Conservation (phyloP, 37 sponge, comb jelly and placozoan species). For the Aphrocallistes beatrix region DNA sequence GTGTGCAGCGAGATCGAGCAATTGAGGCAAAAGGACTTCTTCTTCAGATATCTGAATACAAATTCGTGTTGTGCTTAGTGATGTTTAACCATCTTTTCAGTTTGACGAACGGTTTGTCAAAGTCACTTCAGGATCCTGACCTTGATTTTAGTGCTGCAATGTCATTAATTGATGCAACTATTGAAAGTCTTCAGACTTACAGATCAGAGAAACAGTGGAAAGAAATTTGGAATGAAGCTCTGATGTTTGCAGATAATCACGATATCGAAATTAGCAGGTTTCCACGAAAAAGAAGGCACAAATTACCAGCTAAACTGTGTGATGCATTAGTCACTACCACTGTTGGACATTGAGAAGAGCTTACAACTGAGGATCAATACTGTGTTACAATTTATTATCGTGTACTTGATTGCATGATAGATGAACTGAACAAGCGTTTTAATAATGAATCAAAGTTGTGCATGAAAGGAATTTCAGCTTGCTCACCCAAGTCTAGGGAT, state of each 20-base stretch:
- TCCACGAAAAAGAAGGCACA: background rate
- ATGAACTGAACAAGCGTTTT: background rate
- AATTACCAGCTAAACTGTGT: background rate
- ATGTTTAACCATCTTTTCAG: conserved; percentile 39
- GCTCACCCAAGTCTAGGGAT: background rate
- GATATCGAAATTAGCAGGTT: background rate
- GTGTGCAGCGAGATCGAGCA: background rate
- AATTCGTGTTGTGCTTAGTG: conserved; percentile 27
- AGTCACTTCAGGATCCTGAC: conserved; percentile 17
- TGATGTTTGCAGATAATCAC: background rate
- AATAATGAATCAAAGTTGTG: background rate
- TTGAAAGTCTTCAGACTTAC: background rate
- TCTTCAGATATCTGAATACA: background rate
- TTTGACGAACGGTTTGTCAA: conserved; percentile 48
- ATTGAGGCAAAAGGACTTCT: background rate
- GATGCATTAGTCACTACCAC: background rate
- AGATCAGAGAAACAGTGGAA: background rate
- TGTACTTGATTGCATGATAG: background rate
- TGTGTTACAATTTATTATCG: background rate
- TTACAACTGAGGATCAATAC: background rate
- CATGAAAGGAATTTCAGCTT: background rate
- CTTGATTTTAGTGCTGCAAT: background rate
- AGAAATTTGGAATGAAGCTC: background rate
- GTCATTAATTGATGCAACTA: background rate
- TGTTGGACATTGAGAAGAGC: background rate